Evolutionary conservation across 2,888 invertebrate species (phyloP).

Genomic region (Xestobium rufovillosum): DNA sequence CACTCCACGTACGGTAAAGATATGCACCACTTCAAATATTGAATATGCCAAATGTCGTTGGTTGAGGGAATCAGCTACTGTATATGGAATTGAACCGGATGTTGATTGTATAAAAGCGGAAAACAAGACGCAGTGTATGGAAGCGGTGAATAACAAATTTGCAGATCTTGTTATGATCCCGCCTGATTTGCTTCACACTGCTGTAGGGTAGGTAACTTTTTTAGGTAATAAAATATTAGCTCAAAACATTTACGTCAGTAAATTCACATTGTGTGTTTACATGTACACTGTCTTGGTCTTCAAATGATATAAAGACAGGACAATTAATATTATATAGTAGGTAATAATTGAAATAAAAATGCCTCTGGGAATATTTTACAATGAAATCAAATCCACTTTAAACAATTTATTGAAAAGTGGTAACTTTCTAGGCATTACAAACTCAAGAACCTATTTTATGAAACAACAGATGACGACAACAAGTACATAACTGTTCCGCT

Average conservation of each 20-base stretch:
- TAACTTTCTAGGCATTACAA: slow-evolving; percentile 46
- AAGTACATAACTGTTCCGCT: slow-evolving; percentile 61
- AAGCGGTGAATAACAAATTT: slow-evolving; percentile 52
- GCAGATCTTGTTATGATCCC: slow-evolving; percentile 67
- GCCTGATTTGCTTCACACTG: slow-evolving; percentile 63
- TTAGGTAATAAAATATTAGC: background rate
- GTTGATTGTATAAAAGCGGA: slow-evolving; percentile 65
- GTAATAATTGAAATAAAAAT: no score
- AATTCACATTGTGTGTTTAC: no score
- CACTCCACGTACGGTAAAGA: slow-evolving; percentile 52
- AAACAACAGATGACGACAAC: slow-evolving; percentile 52
- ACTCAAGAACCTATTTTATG: slow-evolving; percentile 53
- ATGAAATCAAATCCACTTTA: no score
- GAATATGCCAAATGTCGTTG: slow-evolving; percentile 74
- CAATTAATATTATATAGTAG: no score
- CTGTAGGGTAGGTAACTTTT: slow-evolving; percentile 50
- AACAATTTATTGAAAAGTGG: no score
- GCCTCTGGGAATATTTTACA: no score
- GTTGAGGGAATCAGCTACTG: slow-evolving; percentile 64
- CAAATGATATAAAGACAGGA: no score
- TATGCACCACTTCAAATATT: slow-evolving; percentile 62
- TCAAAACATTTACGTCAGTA: no score
- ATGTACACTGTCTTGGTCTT: no score
- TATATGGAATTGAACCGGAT: slow-evolving; percentile 70
- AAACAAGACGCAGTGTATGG: slow-evolving; percentile 59